Evolutionary conservation across 2,888 invertebrate species (phyloP).

Genomic region (Zelleria hepariella): DNA sequence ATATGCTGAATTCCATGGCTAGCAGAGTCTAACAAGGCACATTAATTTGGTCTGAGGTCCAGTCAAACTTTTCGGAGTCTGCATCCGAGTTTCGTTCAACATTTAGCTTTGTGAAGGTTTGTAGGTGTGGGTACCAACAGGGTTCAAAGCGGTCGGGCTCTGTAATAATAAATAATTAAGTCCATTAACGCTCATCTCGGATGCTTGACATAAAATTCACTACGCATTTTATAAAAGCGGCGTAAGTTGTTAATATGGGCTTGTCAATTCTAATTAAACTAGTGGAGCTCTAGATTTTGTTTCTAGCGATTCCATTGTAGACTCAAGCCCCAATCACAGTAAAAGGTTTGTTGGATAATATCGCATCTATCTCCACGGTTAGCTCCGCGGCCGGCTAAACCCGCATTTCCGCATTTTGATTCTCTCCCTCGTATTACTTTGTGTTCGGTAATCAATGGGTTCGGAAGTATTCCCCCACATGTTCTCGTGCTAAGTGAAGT

Average conservation of each 20-base stretch:
- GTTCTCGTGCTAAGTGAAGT: background rate
- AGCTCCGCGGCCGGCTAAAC: background rate
- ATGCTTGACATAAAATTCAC: background rate
- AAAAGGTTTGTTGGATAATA: background rate
- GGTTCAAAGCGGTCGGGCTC: background rate
- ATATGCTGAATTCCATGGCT: slow-evolving; percentile 1
- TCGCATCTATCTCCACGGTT: background rate
- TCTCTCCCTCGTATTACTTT: background rate
- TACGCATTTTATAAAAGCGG: too few relatives aligned
- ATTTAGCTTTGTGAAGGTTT: background rate
- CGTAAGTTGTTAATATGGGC: too few relatives aligned
- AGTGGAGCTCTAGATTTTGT: too few relatives aligned
- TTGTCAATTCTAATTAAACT: too few relatives aligned
- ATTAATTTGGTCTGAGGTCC: background rate
- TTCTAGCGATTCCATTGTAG: too few relatives aligned
- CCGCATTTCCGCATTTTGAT: background rate
- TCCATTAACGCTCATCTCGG: background rate
- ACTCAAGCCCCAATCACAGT: background rate
- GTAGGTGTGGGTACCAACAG: background rate
- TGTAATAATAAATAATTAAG: background rate
- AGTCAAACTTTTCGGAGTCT: background rate
- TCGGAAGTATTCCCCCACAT: background rate
- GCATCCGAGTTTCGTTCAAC: background rate
- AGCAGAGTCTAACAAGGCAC: slow-evolving; percentile 5
- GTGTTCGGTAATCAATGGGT: background rate